Conservation (phyloP, 2,888 invertebrate species). For the Hofmannophila pseudospretella region DNA sequence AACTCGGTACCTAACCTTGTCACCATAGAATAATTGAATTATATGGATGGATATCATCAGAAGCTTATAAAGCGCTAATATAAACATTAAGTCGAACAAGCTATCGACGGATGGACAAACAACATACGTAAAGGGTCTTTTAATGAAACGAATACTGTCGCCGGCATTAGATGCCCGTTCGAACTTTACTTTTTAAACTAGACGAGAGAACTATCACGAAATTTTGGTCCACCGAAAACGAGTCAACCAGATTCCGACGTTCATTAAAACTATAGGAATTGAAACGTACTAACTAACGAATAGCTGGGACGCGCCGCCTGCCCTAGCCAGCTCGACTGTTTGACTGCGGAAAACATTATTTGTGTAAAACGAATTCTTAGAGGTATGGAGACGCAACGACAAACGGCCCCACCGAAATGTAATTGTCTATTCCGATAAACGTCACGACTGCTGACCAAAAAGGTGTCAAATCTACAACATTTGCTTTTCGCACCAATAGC, state of each 20-base stretch:
- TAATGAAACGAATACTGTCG: conserved; percentile 35
- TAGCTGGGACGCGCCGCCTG: conserved; percentile 4
- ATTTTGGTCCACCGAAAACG: conserved; percentile 59
- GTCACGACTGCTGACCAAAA: too few species aligned
- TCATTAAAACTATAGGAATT: conserved; percentile 57
- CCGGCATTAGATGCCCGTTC: conserved; percentile 53
- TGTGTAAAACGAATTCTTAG: too few species aligned
- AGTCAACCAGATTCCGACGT: conserved; percentile 46
- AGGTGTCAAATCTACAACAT: too few species aligned
- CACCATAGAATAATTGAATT: conserved; percentile 76
- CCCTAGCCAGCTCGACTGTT: too few species aligned
- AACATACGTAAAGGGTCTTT: conserved; percentile 21
- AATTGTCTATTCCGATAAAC: too few species aligned
- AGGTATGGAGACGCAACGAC: too few species aligned
- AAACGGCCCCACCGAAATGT: too few species aligned
- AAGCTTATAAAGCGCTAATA: conserved; percentile 70
- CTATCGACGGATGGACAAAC: conserved; percentile 46
- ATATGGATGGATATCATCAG: conserved; percentile 73
- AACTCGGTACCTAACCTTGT: conserved; percentile 71
- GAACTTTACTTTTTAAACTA: conserved; percentile 30
- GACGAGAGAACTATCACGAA: conserved; percentile 51
- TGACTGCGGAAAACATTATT: too few species aligned
- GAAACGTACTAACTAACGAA: conserved; percentile 52
- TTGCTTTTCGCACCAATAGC: too few species aligned
- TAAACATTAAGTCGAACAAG: conserved; percentile 38